Evolutionary conservation across 1,140 invertebrate genomes (phyloP).

Genomic region (Aphis gossypii): DNA sequence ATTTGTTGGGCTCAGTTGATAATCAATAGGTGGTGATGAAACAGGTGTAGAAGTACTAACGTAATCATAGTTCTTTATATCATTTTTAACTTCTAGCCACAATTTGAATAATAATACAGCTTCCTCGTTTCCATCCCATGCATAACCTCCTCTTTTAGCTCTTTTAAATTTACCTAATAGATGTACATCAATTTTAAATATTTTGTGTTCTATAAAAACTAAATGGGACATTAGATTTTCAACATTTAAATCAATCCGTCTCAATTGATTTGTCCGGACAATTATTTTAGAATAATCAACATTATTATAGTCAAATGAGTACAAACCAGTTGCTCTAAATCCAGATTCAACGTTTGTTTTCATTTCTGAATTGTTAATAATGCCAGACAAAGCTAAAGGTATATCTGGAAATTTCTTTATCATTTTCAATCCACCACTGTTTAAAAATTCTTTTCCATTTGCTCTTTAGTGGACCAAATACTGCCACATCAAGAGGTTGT

Average conservation of each 20-base stretch:
- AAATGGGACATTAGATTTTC: not conserved
- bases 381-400: not conserved
- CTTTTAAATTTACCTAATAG: not conserved
- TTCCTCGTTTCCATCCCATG: not conserved
- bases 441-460: constrained; percentile 63
- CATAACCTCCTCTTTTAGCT: not conserved
- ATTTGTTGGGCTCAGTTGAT: no score
- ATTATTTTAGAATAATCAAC: not conserved
- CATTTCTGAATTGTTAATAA: not conserved
- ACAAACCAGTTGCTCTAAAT: not conserved
- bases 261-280: not conserved
- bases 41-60: no score
- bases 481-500: constrained; percentile 64
- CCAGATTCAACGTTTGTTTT: not conserved
- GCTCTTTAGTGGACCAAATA: constrained; percentile 63
- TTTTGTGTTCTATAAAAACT: not conserved
- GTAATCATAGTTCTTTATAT: not conserved
- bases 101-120: not conserved
- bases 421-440: constrained; percentile 51
- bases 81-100: not conserved
- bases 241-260: not conserved
- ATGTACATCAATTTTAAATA: not conserved
- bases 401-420: constrained; percentile 6
- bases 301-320: not conserved
- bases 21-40: no score